Evolutionary conservation across 37 sponge, comb jelly and placozoan genomes (phyloP).

Genomic region (Aplysina aerophoba): DNA sequence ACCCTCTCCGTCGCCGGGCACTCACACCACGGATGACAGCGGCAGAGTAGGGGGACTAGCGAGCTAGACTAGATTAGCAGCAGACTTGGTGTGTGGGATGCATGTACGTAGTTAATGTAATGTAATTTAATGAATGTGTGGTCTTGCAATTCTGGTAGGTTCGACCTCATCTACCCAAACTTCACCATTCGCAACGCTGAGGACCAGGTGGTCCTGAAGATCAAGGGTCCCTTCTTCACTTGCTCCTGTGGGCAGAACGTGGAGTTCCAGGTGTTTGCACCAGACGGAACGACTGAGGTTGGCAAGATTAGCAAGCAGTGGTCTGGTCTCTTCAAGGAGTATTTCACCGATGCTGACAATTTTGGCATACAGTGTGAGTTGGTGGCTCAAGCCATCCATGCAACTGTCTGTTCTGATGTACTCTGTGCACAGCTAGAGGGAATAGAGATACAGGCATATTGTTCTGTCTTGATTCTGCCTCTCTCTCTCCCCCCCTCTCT

Average conservation of each 20-base stretch:
- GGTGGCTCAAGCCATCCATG: too few species aligned
- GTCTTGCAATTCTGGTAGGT: not conserved
- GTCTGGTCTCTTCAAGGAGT: constrained; percentile 89
- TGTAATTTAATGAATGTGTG: too few species aligned
- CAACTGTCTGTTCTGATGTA: too few species aligned
- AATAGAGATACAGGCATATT: too few species aligned
- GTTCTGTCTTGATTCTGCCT: not conserved
- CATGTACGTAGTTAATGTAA: too few species aligned
- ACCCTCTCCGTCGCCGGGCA: too few species aligned
- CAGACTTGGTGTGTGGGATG: too few species aligned
- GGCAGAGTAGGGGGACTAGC: too few species aligned
- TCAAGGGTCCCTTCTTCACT: constrained; percentile 77
- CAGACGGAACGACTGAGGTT: constrained; percentile 71
- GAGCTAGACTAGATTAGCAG: too few species aligned
- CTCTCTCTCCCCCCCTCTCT: not conserved
- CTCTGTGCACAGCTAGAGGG: too few species aligned
- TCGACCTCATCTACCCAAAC: constrained; percentile 64
- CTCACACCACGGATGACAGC: too few species aligned
- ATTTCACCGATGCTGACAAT: constrained; percentile 97
- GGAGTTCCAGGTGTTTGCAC: constrained; percentile 70
- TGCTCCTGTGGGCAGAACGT: constrained; percentile 80
- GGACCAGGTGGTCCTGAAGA: constrained; percentile 74
- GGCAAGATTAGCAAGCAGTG: constrained; percentile 95
- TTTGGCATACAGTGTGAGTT: constrained; percentile 92
- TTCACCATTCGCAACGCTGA: constrained; percentile 72